These are phyloP conservation scores for Ochotona curzoniae DNA, from an alignment of 2,113 vertebrate genomes.

Conservation along the genomic window DNA sequence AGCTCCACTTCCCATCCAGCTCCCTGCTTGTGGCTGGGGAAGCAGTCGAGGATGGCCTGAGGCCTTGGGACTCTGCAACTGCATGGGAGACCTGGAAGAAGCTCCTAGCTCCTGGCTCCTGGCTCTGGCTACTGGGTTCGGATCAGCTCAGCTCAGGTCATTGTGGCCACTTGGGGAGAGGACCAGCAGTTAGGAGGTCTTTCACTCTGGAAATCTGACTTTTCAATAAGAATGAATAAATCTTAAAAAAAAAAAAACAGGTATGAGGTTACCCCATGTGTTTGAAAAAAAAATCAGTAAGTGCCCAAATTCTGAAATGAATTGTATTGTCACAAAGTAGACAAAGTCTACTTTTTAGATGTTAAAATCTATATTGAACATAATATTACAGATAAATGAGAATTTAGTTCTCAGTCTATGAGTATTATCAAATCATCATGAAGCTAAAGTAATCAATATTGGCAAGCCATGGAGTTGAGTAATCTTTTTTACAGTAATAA, in stretches of 20 bases:
- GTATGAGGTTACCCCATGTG: neutral
- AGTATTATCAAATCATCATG: neutral
- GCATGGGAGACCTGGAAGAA: too few relatives aligned
- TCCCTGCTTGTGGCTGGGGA: too few relatives aligned
- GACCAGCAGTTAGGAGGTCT: too few relatives aligned
- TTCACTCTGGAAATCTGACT: too few relatives aligned
- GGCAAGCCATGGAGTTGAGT: neutral
- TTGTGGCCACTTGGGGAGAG: too few relatives aligned
- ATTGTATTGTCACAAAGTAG: conserved; percentile 31
- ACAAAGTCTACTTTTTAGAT: neutral
- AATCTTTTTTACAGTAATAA: conserved; percentile 1
- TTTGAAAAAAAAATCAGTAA: conserved; percentile 30
- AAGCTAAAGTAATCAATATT: neutral
- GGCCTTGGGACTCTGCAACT: too few relatives aligned
- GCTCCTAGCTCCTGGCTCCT: too few relatives aligned
- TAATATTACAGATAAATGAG: neutral
- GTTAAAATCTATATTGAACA: neutral
- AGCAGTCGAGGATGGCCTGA: too few relatives aligned
- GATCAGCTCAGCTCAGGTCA: too few relatives aligned
- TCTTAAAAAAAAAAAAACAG: neutral
- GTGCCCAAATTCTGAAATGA: conserved; percentile 4
- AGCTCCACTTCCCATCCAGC: too few relatives aligned
- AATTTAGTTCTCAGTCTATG: neutral
- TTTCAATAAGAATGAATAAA: too few relatives aligned
- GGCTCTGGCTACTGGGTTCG: too few relatives aligned